A percentile compares a stretch with the other conserved stretches of the same genome.
Evolutionary conservation across 2,113 vertebrate genomes (phyloP).

Genomic region (Raja brachyura): DNA sequence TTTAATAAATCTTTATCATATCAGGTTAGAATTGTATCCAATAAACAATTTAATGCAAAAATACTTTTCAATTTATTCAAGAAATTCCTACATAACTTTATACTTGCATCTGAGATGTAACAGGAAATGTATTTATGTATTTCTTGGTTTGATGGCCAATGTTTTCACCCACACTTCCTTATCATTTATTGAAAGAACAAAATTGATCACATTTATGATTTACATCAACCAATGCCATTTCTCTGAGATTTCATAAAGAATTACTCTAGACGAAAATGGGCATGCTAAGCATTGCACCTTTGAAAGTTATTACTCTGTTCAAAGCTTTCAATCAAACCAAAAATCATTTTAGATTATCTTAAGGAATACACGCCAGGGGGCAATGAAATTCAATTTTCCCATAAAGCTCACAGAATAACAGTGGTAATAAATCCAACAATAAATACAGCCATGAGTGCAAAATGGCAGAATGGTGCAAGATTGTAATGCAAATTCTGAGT

Average conservation of each 20-base stretch:
- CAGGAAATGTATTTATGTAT: neutral
- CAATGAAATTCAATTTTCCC: too few relatives aligned
- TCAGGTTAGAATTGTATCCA: neutral
- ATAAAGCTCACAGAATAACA: too few relatives aligned
- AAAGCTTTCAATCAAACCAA: constrained; percentile 24
- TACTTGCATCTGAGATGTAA: neutral
- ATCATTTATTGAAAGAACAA: neutral
- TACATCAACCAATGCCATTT: neutral
- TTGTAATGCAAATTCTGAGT: too few relatives aligned
- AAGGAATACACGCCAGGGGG: too few relatives aligned
- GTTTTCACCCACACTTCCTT: too few relatives aligned
- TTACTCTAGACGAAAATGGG: neutral
- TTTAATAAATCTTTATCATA: neutral
- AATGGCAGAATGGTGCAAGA: too few relatives aligned
- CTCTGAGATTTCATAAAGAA: neutral
- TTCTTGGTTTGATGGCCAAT: neutral
- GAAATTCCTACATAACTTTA: neutral
- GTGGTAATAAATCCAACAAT: too few relatives aligned
- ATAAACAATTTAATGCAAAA: neutral
- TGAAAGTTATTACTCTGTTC: constrained; percentile 6
- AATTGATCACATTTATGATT: neutral
- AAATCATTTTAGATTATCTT: neutral
- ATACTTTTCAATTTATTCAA: neutral
- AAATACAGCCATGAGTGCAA: too few relatives aligned
- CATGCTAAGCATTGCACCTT: neutral